Conservation (phyloP, 2,113 vertebrate genomes). For the Lophius piscatorius region DNA sequence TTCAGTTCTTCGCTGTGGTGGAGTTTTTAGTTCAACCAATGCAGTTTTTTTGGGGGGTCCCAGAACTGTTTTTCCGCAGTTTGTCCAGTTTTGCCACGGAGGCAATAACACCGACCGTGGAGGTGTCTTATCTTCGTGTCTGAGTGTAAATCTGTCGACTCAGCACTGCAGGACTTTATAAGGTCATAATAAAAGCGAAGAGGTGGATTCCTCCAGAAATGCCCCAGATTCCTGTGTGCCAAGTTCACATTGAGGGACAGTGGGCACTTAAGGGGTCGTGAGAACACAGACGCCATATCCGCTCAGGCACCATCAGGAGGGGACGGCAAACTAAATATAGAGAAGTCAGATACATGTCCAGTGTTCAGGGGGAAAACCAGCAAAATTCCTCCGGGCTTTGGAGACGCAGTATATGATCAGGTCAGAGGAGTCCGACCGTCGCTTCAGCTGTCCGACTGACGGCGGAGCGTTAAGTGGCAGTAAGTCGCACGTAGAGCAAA, state of each 20-base stretch:
- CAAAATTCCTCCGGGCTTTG: constrained; percentile 58
- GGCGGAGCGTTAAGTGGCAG: constrained; percentile 4
- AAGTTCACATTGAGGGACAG: constrained; percentile 67
- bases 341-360: constrained; percentile 64
- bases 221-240: constrained; percentile 69
- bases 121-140: constrained; percentile 47
- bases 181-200: constrained; percentile 70
- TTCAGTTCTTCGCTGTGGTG: constrained; percentile 10
- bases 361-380: constrained; percentile 69
- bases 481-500: neutral
- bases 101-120: neutral
- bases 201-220: constrained; percentile 72
- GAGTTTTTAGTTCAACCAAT: constrained; percentile 9
- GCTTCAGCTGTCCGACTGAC: constrained; percentile 20
- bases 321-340: constrained; percentile 85
- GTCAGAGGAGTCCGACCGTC: constrained; percentile 38
- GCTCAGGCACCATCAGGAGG: constrained; percentile 81
- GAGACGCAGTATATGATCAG: constrained; percentile 32
- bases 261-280: constrained; percentile 81
- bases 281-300: constrained; percentile 84
- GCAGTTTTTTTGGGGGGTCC: constrained; percentile 25
- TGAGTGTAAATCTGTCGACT: neutral
- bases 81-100: neutral
- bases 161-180: constrained; percentile 75
- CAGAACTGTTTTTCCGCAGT: neutral